Conservation (phyloP, 2,888 invertebrate species). For the Coenonympha arcania region DNA sequence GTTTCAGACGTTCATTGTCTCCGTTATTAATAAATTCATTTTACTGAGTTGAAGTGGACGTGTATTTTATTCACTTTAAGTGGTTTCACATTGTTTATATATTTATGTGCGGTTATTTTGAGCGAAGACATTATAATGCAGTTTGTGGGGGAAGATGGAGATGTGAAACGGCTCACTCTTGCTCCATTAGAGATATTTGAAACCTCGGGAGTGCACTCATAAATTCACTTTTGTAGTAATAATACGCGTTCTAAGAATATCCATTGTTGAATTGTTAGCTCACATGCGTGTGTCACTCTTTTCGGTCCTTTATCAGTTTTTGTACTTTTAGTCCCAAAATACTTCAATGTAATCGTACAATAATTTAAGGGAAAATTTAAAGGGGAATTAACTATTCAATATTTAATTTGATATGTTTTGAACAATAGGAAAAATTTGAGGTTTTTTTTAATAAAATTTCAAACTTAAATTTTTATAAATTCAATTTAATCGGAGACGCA, state of each 20-base stretch:
- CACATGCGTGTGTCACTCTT: constrained; percentile 7
- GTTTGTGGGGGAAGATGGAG: constrained; percentile 73
- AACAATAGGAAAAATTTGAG: no score
- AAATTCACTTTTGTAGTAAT: constrained; percentile 71
- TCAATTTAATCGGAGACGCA: no score
- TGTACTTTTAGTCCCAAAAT: background rate
- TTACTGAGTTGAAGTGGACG: constrained; percentile 72
- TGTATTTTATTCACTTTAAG: constrained; percentile 76
- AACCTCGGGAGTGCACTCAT: constrained; percentile 71
- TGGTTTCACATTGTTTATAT: constrained; percentile 75
- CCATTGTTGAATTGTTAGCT: constrained; percentile 29
- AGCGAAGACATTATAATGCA: constrained; percentile 72
- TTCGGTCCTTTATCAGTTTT: background rate
- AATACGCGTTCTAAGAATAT: constrained; percentile 56
- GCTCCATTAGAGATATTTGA: constrained; percentile 73
- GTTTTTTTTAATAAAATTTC: no score
- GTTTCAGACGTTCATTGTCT: constrained; percentile 75
- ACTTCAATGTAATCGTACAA: no score
- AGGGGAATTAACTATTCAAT: no score
- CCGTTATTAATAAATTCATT: constrained; percentile 75
- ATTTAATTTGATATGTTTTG: no score
- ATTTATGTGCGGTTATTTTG: constrained; percentile 74
- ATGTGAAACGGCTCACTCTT: constrained; percentile 70
- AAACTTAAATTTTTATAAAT: no score
- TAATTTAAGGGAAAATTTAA: no score